These are phyloP conservation scores for Drosophila falleni DNA, from an alignment of 2,888 invertebrate genomes.

Conservation along the genomic window DNA sequence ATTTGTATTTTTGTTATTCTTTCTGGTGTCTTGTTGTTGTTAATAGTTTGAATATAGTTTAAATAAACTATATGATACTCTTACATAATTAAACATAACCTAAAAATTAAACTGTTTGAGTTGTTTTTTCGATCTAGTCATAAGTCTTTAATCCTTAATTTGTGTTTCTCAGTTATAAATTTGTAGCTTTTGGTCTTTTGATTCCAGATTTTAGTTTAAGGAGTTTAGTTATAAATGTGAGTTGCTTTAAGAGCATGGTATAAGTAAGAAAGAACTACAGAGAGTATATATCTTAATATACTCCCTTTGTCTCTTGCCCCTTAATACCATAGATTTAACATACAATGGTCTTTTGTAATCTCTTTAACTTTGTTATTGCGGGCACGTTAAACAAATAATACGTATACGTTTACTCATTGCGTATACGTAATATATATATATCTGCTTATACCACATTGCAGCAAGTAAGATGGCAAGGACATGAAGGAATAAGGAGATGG, in stretches of 20 bases:
- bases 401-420: constrained; percentile 62
- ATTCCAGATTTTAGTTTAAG: neutral
- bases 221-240: constrained; percentile 1
- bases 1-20: too few relatives aligned
- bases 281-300: constrained; percentile 1
- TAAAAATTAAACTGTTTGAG: too few relatives aligned
- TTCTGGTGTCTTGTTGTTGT: too few relatives aligned
- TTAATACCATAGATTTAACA: constrained; percentile 19
- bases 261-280: neutral
- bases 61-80: too few relatives aligned
- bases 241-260: neutral
- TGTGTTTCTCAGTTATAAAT: neutral
- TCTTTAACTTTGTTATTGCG: constrained; percentile 54
- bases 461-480: neutral
- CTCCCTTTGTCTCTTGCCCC: neutral
- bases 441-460: constrained; percentile 29
- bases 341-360: constrained; percentile 37
- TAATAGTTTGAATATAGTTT: too few relatives aligned
- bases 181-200: neutral
- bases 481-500: neutral
- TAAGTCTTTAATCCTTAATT: neutral
- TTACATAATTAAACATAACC: too few relatives aligned
- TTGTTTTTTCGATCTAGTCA: too few relatives aligned
- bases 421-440: constrained; percentile 63
- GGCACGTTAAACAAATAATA: constrained; percentile 71